Evolutionary conservation across 2,888 invertebrate species (phyloP), one percentile per base, ranked within the genome.

Genomic region (Tenthredo mesomela): DNA sequence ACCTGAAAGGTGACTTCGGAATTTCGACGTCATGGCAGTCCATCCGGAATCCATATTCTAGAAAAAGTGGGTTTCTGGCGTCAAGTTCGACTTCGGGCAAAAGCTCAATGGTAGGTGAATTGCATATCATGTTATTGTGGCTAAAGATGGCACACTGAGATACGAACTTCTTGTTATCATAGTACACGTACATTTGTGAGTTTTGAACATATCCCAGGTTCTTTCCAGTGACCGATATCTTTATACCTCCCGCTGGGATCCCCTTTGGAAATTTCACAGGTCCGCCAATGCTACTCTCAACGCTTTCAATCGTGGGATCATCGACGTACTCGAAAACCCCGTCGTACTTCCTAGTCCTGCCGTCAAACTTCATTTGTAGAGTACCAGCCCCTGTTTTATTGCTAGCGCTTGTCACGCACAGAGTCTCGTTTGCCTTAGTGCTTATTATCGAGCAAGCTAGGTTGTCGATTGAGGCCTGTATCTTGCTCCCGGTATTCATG

Each of bases 11-110:
- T 77, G 97, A 94, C 94, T 97, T 97, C 93, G 96, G 96, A n/a
- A 97, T 97, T 85, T 96, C 96, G 85, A 96, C 95, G 3, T 99
- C 98, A 91, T 98, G n/a, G n/a, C n/a, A 97, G 93, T 99, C 99
- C 97, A 99, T 98, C 89, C 97, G 95, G 93, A 99, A 99, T 47
- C 99, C 99, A 93, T 98, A 99, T 92, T 98, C 97, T 84, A 99
- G 94, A 89, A 96, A 94, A 87, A 97, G 93, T 10, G 98, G 98
- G 90, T 96, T 96, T 90, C 98, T 98, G 5, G 97, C 96, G 93
- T 97, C 97, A 86, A 97, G 93, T 89, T 95, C 94, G 21, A 95
- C 94, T 87, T 96, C 95, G 84, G 96, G 96, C 78, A 95, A 91
- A 1, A 94, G 95, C 90, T 97, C 96, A 89, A 98, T 97, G 54